Evolutionary conservation across 2,888 invertebrate species (phyloP).

Genomic region (Ischnura elegans): DNA sequence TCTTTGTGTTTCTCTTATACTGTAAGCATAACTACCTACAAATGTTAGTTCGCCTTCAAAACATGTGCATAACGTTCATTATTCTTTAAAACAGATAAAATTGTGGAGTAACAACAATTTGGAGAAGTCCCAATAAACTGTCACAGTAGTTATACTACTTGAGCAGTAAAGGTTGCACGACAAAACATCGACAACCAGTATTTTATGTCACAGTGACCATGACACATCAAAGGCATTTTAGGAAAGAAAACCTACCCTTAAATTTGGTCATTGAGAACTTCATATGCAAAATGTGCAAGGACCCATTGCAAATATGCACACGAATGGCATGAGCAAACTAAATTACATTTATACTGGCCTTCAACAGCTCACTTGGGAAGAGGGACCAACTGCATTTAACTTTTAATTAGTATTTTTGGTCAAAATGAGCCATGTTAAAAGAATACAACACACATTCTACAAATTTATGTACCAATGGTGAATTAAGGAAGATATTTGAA

Average conservation of each 20-base stretch:
- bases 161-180: background rate
- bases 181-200: background rate
- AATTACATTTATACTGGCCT: background rate
- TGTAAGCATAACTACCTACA: slow-evolving; percentile 2
- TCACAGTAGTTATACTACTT: background rate
- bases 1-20: background rate
- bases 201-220: background rate
- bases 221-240: background rate
- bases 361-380: background rate
- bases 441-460: background rate
- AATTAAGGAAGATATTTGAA: background rate
- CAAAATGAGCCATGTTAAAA: background rate
- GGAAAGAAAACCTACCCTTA: background rate
- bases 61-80: background rate
- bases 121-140: background rate
- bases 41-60: background rate
- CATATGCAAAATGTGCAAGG: background rate
- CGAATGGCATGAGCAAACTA: background rate
- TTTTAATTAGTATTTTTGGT: background rate
- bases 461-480: background rate
- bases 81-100: background rate
- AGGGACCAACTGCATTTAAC: background rate
- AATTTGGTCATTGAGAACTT: background rate
- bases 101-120: background rate
- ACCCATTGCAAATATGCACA: background rate